A percentile compares a stretch with the other conserved stretches of the same genome.
Conservation (phyloP, 2,888 invertebrate species). For the Hyppa rectilinea region DNA sequence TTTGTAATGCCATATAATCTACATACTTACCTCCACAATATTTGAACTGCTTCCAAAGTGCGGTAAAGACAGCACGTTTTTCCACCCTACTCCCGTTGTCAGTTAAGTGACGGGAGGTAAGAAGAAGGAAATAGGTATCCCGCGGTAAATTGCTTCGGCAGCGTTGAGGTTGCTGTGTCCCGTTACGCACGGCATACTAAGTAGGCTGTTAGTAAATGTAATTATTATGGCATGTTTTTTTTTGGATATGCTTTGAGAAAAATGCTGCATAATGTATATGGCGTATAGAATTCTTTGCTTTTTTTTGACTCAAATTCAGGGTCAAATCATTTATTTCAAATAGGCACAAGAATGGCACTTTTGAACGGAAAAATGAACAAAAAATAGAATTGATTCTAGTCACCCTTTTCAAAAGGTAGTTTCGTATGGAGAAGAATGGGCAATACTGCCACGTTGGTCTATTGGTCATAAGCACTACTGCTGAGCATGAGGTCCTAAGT, state of each 20-base stretch:
- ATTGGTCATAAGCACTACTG: too few species aligned
- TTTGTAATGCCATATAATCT: conserved; percentile 22
- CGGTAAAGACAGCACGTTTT: conserved; percentile 31
- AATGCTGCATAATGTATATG: neutral
- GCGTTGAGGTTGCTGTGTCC: conserved; percentile 24
- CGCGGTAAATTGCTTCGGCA: conserved; percentile 30
- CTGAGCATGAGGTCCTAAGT: too few species aligned
- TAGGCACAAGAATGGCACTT: too few species aligned
- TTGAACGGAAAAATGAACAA: too few species aligned
- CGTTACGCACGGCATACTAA: conserved; percentile 35
- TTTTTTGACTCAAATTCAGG: too few species aligned
- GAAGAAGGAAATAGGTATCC: conserved; percentile 39
- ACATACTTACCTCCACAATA: conserved; percentile 25
- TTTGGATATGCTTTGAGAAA: neutral
- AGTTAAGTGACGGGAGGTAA: conserved; percentile 11
- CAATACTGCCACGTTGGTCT: too few species aligned
- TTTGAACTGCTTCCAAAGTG: conserved; percentile 9
- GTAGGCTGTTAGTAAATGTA: conserved; percentile 15
- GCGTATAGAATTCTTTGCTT: too few species aligned
- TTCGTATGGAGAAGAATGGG: too few species aligned
- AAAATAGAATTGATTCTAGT: too few species aligned
- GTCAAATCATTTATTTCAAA: too few species aligned
- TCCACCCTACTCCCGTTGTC: conserved; percentile 40
- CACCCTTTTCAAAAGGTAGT: too few species aligned
- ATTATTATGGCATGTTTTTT: conserved; percentile 7